Evolutionary conservation across 2,888 invertebrate species (phyloP), one percentile per base, ranked within the genome.

Genomic region (Diaphora mendica): DNA sequence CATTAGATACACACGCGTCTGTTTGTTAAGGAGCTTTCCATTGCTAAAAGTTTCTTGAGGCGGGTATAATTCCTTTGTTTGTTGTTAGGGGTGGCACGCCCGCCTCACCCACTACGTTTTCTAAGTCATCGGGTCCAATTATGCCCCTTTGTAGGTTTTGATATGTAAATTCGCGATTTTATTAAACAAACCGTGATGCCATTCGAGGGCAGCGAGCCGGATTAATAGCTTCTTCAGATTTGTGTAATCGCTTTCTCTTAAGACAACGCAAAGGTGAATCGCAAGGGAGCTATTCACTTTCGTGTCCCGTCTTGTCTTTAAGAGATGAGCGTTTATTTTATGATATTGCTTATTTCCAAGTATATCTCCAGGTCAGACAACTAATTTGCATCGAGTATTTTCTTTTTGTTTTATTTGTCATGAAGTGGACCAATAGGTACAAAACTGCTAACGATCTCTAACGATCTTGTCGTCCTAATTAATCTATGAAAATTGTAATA

Each of bases 1-100:
- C 95, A 95, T 95, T 95, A 95, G 94, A 95, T 95, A 95, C 95
- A 95, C 95, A 95, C 95, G 94, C 93, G 95, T 95, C 91, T 95
- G 95, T 95, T 95, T 95, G 95, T 94, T 95, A 95, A 95, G 95
- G 94, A 95, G 95, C 95, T 95, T 95, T 95, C 95, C 95, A 95
- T 95, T 95, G 95, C 95, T 95, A 95, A 95, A 95, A 95, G 95
- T 95, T 95, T 95, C 95, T 95, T 95, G 95, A 95, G 95, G 95
- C 95, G 95, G 95, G 95, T 94, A 95, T 95, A 95, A 95, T 95
- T 95, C 95, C 95, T 95, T 95, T 95, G 95, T 95, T 95, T 95
- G 94, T 94, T 93, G 91, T 91, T 85, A 88, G 92, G 93, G 94
- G 93, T 91, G 92, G 92, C 88, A 85, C 90, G 82, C 92, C 92